Evolutionary conservation across 2,113 vertebrate genomes (phyloP).

Genomic region (Benitochromis conjunctus): DNA sequence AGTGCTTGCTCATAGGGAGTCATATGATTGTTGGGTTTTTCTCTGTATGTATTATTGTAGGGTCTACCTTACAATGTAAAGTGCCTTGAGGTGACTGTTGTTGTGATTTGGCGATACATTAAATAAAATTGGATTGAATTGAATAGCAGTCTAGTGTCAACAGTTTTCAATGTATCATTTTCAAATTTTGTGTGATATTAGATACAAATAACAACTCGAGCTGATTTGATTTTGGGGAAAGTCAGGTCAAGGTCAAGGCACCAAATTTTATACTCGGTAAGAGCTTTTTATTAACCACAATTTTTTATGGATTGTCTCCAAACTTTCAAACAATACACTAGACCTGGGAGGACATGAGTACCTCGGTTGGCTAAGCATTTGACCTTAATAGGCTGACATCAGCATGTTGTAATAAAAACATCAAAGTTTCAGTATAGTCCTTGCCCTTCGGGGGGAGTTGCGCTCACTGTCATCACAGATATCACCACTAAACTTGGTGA

Average conservation of each 20-base stretch:
- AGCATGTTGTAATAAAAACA: neutral
- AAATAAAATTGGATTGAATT: no score
- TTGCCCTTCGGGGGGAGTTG: neutral
- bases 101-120: no score
- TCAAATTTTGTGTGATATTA: neutral
- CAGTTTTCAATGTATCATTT: neutral
- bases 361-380: neutral
- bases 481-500: neutral
- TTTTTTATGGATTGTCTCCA: neutral
- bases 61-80: no score
- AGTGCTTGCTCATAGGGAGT: no score
- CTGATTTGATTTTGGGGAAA: neutral
- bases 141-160: neutral
- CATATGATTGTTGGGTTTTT: no score
- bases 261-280: neutral
- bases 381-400: neutral
- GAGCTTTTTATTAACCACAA: neutral
- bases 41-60: no score
- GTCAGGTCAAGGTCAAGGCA: neutral
- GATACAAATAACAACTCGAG: neutral
- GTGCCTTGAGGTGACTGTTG: no score
- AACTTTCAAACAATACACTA: neutral
- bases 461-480: neutral
- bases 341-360: neutral
- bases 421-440: neutral